These are phyloP conservation scores for Pangasius djambal DNA, from an alignment of 2,797 vertebrate species.

Conservation along the genomic window DNA sequence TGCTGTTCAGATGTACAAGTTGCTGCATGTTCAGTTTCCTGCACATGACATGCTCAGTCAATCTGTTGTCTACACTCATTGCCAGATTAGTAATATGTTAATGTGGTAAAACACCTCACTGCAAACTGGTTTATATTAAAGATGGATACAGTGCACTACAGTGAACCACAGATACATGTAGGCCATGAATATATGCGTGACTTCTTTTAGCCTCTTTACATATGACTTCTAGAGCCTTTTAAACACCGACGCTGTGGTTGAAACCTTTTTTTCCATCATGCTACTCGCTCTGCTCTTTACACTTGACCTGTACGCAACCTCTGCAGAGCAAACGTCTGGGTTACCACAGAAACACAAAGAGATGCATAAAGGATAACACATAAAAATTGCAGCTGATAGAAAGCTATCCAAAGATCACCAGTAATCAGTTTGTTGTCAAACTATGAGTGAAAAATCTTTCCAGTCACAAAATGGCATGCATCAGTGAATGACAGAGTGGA, in stretches of 20 bases:
- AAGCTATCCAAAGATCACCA: neutral
- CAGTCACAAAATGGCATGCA: neutral
- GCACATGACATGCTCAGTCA: neutral
- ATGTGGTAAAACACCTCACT: neutral
- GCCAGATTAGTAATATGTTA: neutral
- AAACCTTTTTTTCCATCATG: too few relatives aligned
- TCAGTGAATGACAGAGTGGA: neutral
- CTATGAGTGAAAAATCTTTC: neutral
- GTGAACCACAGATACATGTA: too few relatives aligned
- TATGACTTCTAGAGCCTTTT: neutral
- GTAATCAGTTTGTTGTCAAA: neutral
- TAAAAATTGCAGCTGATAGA: neutral
- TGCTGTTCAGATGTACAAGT: neutral
- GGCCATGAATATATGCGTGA: neutral
- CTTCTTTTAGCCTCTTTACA: neutral
- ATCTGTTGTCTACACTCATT: neutral
- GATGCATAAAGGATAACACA: neutral
- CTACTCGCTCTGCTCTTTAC: too few relatives aligned
- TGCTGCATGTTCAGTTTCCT: neutral
- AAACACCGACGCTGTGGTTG: neutral
- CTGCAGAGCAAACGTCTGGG: neutral
- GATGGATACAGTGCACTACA: neutral
- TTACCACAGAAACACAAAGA: neutral
- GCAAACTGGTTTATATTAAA: neutral
- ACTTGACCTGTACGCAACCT: neutral